Evolutionary conservation across 35 echinoderm and acorn worm species (phyloP), one percentile per base, ranked within the genome.

Genomic region (Holothuria glaberrima): DNA sequence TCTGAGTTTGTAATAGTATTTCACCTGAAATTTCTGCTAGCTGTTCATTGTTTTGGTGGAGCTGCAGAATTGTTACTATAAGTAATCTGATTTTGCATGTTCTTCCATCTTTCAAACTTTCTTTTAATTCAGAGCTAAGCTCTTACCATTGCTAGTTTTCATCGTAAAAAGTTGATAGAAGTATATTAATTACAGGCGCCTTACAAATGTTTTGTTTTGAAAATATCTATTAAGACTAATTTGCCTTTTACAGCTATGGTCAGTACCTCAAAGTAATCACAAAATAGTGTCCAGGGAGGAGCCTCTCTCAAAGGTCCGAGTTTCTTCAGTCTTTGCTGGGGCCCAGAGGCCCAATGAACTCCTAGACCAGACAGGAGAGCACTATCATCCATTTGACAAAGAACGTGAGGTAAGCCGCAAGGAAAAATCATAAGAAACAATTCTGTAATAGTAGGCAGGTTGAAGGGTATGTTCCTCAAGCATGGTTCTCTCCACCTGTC

Each of bases 311-410:
- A 94, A 93, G 76, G 94, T 95, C 19, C 81, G 97, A 16, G 89
- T 99, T 22, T 88, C 91, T 46, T 99, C 97, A 2, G 97, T 99
- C 38, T 99, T 99, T 89, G 97, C 97, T 20, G 95, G 84, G 24
- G 75, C 69, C 24, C 83, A 83, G 54, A 52, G 38, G 65, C 80
- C 71, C 16, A 90, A 91, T 28, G 58, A 82, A 28, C 68, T 80
- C 5, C 41, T 83, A 38, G 91, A 92, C 22, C 70, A 92, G 18
- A 50, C 63, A 61, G 90, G 86, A 18, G 75, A 82, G 85, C 68
- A 88, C 17, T 86, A 86, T 57, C 82, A 71, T 83, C 90, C 89
- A 4, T 95, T 99, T 86, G 97, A 99, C 64, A 99, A 99, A 80
- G 93, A 95, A 48, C 90, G 93, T 93, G 97, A 99, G 89, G 97